phyloP scores from a whole-genome alignment of 2,113 vertebrate genomes.

The Struthidea cinerea region DNA sequence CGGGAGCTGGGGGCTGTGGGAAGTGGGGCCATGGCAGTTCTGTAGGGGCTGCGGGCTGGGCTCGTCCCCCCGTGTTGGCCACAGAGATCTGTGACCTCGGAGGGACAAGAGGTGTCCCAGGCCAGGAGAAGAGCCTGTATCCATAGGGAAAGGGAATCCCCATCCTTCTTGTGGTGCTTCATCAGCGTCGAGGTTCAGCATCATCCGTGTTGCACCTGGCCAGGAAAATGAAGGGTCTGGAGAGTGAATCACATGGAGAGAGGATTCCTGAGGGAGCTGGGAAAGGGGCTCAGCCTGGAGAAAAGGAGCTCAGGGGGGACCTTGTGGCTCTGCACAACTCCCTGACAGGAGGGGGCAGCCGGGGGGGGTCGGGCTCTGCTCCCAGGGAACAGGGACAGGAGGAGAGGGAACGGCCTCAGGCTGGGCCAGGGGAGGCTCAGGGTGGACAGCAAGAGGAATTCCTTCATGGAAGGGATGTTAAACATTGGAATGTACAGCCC shows the following conservation, averaged over 20 bases:
- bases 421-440: neutral
- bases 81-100: neutral
- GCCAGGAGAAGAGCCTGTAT: neutral
- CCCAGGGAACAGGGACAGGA: neutral
- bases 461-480: neutral
- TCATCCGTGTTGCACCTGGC: rapidly evolving
- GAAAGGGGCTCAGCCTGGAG: neutral
- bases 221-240: neutral
- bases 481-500: neutral
- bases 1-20: rapidly evolving
- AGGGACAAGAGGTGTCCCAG: neutral
- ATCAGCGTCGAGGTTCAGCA: rapidly evolving
- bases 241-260: neutral
- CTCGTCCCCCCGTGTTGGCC: rapidly evolving
- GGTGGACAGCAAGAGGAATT: rapidly evolving
- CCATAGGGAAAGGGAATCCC: neutral
- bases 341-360: neutral
- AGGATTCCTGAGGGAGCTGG: neutral
- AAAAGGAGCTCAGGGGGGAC: neutral
- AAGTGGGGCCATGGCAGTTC: rapidly evolving
- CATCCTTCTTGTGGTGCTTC: neutral
- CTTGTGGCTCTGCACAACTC: neutral
- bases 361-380: neutral
- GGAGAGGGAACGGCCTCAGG: neutral
- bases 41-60: rapidly evolving